phyloP scores from a whole-genome alignment of 1,140 invertebrate genomes.

The Alviniconcha marisindica region DNA sequence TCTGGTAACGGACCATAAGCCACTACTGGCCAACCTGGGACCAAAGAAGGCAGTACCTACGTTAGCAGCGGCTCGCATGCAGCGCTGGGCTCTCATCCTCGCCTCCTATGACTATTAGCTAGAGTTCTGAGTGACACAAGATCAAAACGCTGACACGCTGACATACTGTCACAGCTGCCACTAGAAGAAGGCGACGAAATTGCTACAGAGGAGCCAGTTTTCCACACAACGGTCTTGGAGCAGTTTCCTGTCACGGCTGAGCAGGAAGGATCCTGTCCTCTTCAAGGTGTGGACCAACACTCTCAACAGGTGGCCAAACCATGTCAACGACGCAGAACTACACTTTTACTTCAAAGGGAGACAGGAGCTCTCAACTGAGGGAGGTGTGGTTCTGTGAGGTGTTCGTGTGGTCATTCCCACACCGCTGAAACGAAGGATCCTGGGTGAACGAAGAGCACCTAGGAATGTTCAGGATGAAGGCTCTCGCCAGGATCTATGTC shows the following conservation, averaged over 20 bases:
- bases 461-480: conserved; percentile 79
- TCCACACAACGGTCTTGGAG: conserved; percentile 28
- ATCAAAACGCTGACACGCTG: conserved; percentile 51
- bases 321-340: not conserved
- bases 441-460: conserved; percentile 75
- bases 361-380: conserved; percentile 38
- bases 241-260: conserved; percentile 37
- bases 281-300: conserved; percentile 24
- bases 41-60: conserved; percentile 55
- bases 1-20: conserved; percentile 65
- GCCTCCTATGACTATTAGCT: conserved; percentile 70
- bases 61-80: conserved; percentile 66
- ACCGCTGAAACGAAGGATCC: conserved; percentile 64
- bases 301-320: conserved; percentile 32
- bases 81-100: conserved; percentile 73
- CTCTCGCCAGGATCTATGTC: conserved; percentile 76
- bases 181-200: not conserved
- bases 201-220: conserved; percentile 16
- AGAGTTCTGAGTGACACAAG: conserved; percentile 47
- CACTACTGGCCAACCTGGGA: conserved; percentile 56
- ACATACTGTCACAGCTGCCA: conserved; percentile 45
- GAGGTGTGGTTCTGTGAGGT: conserved; percentile 54
- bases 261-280: conserved; percentile 35
- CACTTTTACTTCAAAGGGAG: not conserved
- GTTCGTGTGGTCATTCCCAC: conserved; percentile 73